phyloP scores from a whole-genome alignment of 2,113 vertebrate species.

The Ibidorhyncha struthersii region DNA sequence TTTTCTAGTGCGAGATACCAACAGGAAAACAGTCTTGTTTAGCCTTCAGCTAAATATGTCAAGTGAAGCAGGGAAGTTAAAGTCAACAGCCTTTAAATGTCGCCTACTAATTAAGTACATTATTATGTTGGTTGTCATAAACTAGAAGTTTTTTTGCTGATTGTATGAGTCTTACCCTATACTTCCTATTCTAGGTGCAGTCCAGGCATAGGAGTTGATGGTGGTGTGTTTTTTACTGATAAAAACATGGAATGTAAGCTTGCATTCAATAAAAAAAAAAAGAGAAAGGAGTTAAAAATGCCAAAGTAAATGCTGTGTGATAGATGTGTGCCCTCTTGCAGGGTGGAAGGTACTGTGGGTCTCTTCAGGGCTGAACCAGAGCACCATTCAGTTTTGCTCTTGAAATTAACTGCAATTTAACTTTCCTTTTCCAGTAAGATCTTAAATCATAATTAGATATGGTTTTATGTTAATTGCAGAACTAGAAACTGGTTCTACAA shows the following conservation, averaged over 20 bases:
- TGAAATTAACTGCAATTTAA: neutral
- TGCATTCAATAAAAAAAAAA: accelerated
- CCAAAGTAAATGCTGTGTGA: neutral
- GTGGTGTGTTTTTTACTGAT: neutral
- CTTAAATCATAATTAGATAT: neutral
- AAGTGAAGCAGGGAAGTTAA: slow-evolving; percentile 11
- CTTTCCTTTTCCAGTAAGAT: neutral
- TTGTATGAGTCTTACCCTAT: neutral
- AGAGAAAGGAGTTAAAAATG: neutral
- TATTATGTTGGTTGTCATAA: neutral
- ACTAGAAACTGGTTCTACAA: neutral
- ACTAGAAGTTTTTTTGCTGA: neutral
- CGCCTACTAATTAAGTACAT: neutral
- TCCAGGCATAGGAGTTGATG: neutral
- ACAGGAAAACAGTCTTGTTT: slow-evolving; percentile 38
- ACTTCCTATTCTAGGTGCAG: neutral
- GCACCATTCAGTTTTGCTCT: accelerated
- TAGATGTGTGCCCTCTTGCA: neutral
- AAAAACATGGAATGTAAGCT: neutral
- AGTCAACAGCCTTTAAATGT: slow-evolving; percentile 51
- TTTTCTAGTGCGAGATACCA: neutral
- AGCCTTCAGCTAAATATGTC: slow-evolving; percentile 36
- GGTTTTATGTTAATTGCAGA: neutral
- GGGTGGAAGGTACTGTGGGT: neutral
- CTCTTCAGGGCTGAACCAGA: neutral